These are phyloP conservation scores for Abramis brama DNA, from an alignment of 2,113 vertebrate species.

Conservation along the genomic window DNA sequence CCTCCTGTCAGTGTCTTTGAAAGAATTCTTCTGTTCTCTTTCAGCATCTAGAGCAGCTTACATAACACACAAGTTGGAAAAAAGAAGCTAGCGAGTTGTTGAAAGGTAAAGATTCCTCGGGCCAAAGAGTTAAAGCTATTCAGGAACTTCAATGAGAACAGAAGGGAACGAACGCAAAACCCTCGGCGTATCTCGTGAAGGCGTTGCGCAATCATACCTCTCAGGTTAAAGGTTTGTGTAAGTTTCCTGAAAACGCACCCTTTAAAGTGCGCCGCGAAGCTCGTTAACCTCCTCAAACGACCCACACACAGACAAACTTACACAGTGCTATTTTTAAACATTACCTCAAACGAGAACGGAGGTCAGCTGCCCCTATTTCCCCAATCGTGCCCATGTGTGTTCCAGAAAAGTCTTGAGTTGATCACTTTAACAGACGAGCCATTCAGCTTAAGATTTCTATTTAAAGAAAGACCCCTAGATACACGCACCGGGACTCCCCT, in stretches of 20 bases:
- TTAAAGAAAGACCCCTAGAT: constrained; percentile 58
- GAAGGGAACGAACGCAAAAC: not conserved
- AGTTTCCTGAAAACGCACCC: constrained; percentile 48
- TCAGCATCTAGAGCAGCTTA: constrained; percentile 29
- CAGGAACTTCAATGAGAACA: not conserved
- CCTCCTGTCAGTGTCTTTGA: constrained; percentile 25
- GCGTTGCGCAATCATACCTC: not conserved
- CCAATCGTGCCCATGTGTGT: constrained; percentile 60
- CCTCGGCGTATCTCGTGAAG: not conserved
- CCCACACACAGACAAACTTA: constrained; percentile 46
- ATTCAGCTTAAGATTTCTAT: constrained; percentile 62
- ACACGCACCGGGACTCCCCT: constrained; percentile 53
- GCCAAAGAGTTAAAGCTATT: constrained; percentile 34
- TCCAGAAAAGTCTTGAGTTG: constrained; percentile 38
- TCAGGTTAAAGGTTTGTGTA: constrained; percentile 47
- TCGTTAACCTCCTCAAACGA: constrained; percentile 63
- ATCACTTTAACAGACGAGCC: constrained; percentile 58
- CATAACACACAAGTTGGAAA: constrained; percentile 9
- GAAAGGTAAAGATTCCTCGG: constrained; percentile 15
- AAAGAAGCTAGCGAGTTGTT: constrained; percentile 1
- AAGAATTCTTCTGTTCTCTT: constrained; percentile 11
- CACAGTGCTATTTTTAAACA: constrained; percentile 67
- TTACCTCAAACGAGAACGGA: constrained; percentile 31
- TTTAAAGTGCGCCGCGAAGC: constrained; percentile 51
- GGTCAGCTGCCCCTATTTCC: constrained; percentile 45